Conservation (phyloP, 2,113 vertebrate genomes). For the Cyprinodon brontotheroides region DNA sequence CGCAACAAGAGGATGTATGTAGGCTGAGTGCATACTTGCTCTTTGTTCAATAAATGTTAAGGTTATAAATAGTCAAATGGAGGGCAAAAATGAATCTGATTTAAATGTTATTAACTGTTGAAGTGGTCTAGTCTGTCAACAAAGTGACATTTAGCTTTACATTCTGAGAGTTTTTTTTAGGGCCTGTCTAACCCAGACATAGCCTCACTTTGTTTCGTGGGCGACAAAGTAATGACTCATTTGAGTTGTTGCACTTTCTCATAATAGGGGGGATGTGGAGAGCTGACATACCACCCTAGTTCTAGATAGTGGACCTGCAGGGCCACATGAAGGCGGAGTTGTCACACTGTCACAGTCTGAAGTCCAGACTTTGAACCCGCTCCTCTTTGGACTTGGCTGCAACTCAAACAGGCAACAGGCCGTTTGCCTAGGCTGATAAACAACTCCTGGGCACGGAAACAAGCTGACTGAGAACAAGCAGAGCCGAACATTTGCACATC, state of each 20-base stretch:
- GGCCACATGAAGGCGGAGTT: constrained; percentile 48
- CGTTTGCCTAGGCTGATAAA: constrained; percentile 57
- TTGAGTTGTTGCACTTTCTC: neutral
- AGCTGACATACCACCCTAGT: constrained; percentile 41
- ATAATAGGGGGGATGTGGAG: constrained; percentile 20
- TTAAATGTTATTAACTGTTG: neutral
- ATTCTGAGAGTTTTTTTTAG: constrained; percentile 11
- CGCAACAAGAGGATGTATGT: constrained; percentile 18
- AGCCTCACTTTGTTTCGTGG: constrained; percentile 50
- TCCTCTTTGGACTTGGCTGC: constrained; percentile 62
- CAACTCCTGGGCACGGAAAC: constrained; percentile 38
- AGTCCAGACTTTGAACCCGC: constrained; percentile 56
- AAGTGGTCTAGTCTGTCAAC: constrained; percentile 13
- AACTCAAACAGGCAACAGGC: constrained; percentile 52
- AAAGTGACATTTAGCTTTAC: constrained; percentile 20
- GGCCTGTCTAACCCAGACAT: constrained; percentile 31
- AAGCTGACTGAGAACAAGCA: constrained; percentile 8
- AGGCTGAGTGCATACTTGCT: constrained; percentile 5
- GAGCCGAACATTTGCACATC: neutral
- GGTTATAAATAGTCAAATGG: constrained; percentile 7
- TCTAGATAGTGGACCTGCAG: constrained; percentile 47
- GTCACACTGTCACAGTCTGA: constrained; percentile 48
- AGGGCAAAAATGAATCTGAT: neutral
- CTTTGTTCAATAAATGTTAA: neutral
- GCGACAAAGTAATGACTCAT: constrained; percentile 29